These are phyloP conservation scores for Limonius californicus DNA, from an alignment of 1,140 invertebrate species.

Conservation along the genomic window DNA sequence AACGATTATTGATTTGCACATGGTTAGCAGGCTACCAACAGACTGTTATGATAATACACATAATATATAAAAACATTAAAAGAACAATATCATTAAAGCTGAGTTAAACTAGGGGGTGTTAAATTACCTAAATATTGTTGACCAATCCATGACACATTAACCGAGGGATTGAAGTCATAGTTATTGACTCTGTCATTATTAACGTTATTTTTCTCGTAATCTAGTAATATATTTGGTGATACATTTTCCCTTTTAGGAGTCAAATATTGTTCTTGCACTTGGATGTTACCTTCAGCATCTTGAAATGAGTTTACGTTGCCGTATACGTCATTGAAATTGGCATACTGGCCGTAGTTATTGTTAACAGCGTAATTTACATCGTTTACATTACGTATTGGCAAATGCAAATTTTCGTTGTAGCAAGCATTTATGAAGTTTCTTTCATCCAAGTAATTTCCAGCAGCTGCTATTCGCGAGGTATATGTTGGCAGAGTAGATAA, in stretches of 20 bases:
- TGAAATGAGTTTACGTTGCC: not conserved
- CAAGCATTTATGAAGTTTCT: not conserved
- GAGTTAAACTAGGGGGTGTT: conserved; percentile 13
- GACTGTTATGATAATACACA: too few relatives aligned
- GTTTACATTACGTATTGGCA: not conserved
- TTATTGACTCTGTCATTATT: not conserved
- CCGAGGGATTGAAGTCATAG: conserved; percentile 5
- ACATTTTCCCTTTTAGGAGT: not conserved
- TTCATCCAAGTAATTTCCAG: not conserved
- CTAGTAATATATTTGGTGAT: not conserved
- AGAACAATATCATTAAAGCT: too few relatives aligned
- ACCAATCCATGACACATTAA: conserved; percentile 21
- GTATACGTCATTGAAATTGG: not conserved
- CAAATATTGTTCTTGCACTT: not conserved
- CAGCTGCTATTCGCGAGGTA: not conserved
- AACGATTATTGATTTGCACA: too few relatives aligned
- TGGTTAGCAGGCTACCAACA: too few relatives aligned
- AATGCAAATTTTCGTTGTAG: not conserved
- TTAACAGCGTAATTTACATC: not conserved
- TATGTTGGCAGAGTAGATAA: not conserved
- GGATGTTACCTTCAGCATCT: not conserved
- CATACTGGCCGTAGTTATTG: not conserved
- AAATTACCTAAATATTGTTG: not conserved
- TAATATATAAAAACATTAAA: too few relatives aligned
- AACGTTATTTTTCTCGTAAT: not conserved